Evolutionary conservation across 2,113 vertebrate genomes (phyloP).

Genomic region (Eleginops maclovinus): DNA sequence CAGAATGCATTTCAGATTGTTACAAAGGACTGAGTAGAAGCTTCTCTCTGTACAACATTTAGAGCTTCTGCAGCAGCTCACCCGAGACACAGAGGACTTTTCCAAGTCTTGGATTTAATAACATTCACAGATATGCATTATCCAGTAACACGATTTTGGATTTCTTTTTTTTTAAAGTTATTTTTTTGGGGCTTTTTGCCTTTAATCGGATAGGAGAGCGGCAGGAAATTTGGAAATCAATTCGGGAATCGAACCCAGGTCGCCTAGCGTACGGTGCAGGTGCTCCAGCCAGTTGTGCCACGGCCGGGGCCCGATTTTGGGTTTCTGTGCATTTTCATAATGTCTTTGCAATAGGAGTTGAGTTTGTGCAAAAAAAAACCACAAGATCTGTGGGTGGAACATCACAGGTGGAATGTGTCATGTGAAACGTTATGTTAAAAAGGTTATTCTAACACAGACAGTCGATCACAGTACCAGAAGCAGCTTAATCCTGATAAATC

Average conservation of each 20-base stretch:
- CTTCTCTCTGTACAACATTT: not conserved
- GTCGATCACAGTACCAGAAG: conserved; percentile 8
- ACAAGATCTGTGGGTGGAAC: not conserved
- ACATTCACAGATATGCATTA: no score
- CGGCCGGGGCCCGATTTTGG: no score
- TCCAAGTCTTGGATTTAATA: no score
- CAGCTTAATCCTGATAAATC: conserved; percentile 38
- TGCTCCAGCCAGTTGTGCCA: no score
- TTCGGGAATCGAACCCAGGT: no score
- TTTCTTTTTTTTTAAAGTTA: no score
- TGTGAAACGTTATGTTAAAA: not conserved
- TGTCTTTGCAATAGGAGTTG: not conserved
- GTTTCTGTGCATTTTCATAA: not conserved
- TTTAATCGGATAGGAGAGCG: no score
- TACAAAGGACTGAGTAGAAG: not conserved
- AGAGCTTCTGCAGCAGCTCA: not conserved
- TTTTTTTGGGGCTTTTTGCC: no score
- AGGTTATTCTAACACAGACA: not conserved
- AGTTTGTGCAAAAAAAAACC: not conserved
- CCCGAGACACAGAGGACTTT: conserved; percentile 9
- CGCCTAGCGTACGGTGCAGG: no score
- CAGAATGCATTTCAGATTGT: conserved; percentile 1
- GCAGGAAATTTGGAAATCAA: no score
- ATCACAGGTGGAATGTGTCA: not conserved
- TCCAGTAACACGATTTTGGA: no score